Base-by-base conservation (phyloP, 2,113 vertebrate species). In the Nyctereutes procyonoides region DNA sequence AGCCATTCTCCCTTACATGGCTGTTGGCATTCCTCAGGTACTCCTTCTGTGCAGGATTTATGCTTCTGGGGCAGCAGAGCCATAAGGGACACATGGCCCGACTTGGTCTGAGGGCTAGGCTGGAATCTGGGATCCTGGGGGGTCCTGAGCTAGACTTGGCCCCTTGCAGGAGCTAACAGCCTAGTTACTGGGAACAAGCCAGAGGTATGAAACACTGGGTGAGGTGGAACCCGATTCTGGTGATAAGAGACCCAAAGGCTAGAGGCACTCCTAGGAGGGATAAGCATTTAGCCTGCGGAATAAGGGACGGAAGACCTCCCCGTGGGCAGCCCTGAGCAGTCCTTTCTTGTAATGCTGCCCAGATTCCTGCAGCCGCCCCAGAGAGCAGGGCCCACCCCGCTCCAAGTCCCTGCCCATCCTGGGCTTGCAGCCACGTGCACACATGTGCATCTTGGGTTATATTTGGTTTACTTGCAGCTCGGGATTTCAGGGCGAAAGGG, bases 381-480 rank as follows among this genome's bases (percentile, higher is more conserved):
- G 80, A 26, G 69, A 79, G 79, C 26, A 24, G 86, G 63, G 43
- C 69, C 71, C 9, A 6, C 11, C 74, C 67, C 19, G 30, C 14
- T 6, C 30, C 2, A 6, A 35, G 76, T 15, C 51, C 26, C 69
- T 19, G 55, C 51, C 84, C 53, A 24, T 7, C 60, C 91, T 56
- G 48, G 83, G 43, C 92, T 90, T 95, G 87, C 65, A 51, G 95
- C 82, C 80, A 82, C 95, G 71, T 94, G 95, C 84, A 32, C 51
- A 58, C 56, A 22, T 65, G 71, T 22, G 1, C 56, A 10, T 79
- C 83, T 87, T 62, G 12, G 86, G 38, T 96, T 88, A 22, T 62
- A 58, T 93, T 94, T 58, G 67, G 53, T 84, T 62, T 95, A 82
- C 93, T 96, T 73, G 71, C 71, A 82, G 87, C 85, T 71, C 3